A percentile compares a stretch with the other conserved stretches of the same genome.
These are phyloP conservation scores for Ptilonorhynchus violaceus DNA, from an alignment of 2,113 vertebrate species.

Conservation along the genomic window DNA sequence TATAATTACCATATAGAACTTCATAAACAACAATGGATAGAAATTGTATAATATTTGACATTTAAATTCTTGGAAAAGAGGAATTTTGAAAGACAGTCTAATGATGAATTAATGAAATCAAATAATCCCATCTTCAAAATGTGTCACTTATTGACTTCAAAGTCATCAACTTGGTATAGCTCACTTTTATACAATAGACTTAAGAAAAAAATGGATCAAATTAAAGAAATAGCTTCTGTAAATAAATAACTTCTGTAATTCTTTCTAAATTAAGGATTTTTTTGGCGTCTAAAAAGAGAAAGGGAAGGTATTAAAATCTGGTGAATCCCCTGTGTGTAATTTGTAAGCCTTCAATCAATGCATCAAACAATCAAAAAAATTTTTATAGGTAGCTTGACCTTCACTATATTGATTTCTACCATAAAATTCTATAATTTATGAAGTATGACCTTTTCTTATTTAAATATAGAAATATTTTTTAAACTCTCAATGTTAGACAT, in stretches of 20 bases:
- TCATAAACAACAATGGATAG: background rate
- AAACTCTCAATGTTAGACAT: conserved; percentile 15
- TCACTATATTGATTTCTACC: conserved; percentile 69
- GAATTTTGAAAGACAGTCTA: background rate
- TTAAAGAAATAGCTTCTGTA: background rate
- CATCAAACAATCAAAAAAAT: conserved; percentile 58
- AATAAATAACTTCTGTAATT: background rate
- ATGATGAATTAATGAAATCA: background rate
- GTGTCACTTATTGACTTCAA: background rate
- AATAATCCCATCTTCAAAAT: background rate
- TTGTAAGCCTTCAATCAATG: conserved; percentile 55
- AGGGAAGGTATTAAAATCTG: background rate
- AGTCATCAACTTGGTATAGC: background rate
- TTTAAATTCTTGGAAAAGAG: background rate
- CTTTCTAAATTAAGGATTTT: background rate
- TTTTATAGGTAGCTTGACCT: conserved; percentile 58
- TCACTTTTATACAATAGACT: background rate
- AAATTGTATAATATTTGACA: background rate
- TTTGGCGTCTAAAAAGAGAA: background rate
- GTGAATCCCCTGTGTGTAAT: conserved; percentile 31
- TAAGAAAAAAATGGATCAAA: background rate
- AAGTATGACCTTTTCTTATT: conserved; percentile 62
- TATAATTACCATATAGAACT: background rate
- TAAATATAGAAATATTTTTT: conserved; percentile 54
- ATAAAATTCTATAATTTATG: conserved; percentile 60